Percentiles rank a stretch among this genome's conserved stretches.
Conservation (phyloP, 2,888 invertebrate species). For the Drosophila paranaensis region DNA sequence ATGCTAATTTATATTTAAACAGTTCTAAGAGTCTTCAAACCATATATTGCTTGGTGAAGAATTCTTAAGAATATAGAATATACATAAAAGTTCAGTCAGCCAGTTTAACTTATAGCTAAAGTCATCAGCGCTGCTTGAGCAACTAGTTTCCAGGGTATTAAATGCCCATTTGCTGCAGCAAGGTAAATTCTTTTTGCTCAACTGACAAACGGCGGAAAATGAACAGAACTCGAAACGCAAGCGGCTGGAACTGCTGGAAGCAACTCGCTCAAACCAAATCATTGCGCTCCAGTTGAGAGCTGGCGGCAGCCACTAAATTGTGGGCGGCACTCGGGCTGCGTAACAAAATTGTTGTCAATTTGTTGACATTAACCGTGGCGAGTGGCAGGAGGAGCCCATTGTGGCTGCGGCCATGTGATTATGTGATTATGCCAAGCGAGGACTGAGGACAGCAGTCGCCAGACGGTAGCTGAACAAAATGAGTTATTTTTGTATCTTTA, state of each 20-base stretch:
- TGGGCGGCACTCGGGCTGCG: constrained; percentile 62
- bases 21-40: background rate
- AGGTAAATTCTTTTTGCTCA: constrained; percentile 42
- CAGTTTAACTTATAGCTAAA: background rate
- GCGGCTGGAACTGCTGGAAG: constrained; percentile 45
- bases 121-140: too few species aligned
- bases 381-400: background rate
- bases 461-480: constrained; percentile 43
- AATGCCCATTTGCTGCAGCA: constrained; percentile 59
- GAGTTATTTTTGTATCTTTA: constrained; percentile 67
- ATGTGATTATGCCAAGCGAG: constrained; percentile 39
- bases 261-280: constrained; percentile 5
- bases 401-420: constrained; percentile 30
- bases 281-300: constrained; percentile 26
- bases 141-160: constrained; percentile 30
- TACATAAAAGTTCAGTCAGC: background rate
- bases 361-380: constrained; percentile 58
- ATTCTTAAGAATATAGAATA: too few species aligned
- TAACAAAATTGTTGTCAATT: constrained; percentile 68
- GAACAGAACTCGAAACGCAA: constrained; percentile 32
- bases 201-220: constrained; percentile 30
- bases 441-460: background rate
- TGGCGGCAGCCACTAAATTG: constrained; percentile 52
- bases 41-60: too few species aligned
- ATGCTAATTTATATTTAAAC: too few species aligned